These are phyloP conservation scores for Crenuchus spilurus DNA, from an alignment of 2,797 vertebrate genomes.

Conservation along the genomic window DNA sequence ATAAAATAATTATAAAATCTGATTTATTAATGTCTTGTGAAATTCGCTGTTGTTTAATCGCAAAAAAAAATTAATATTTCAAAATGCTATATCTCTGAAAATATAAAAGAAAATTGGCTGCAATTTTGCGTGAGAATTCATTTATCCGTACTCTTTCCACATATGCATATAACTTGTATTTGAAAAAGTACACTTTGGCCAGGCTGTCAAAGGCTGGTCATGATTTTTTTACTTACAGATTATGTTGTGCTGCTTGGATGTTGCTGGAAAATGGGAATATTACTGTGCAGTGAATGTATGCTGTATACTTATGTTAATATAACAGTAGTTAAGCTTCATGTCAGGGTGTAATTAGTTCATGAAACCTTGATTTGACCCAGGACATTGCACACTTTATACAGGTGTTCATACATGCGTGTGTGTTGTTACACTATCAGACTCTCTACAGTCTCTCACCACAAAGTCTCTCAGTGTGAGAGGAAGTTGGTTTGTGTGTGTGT, in stretches of 20 bases:
- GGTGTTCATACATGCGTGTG: not conserved
- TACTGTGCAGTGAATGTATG: not conserved
- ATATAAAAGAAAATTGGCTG: too few relatives aligned
- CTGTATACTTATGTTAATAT: not conserved
- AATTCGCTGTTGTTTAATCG: too few relatives aligned
- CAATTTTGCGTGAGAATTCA: too few relatives aligned
- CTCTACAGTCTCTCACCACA: constrained; percentile 32
- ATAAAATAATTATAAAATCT: too few relatives aligned
- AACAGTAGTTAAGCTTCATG: not conserved
- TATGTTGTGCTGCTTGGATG: not conserved
- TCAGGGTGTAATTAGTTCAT: not conserved
- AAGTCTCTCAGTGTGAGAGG: constrained; percentile 4
- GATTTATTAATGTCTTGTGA: too few relatives aligned
- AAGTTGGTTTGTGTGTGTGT: constrained; percentile 30
- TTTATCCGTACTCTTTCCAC: too few relatives aligned
- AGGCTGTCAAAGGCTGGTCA: too few relatives aligned
- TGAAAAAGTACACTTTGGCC: too few relatives aligned
- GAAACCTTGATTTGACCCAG: not conserved
- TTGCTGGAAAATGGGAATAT: not conserved
- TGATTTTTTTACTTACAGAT: not conserved
- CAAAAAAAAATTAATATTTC: too few relatives aligned
- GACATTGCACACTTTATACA: not conserved
- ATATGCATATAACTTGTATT: too few relatives aligned
- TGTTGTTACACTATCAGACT: not conserved
- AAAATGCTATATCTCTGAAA: too few relatives aligned